Evolutionary conservation across 2,888 invertebrate species (phyloP).

Genomic region (Phortica magna): DNA sequence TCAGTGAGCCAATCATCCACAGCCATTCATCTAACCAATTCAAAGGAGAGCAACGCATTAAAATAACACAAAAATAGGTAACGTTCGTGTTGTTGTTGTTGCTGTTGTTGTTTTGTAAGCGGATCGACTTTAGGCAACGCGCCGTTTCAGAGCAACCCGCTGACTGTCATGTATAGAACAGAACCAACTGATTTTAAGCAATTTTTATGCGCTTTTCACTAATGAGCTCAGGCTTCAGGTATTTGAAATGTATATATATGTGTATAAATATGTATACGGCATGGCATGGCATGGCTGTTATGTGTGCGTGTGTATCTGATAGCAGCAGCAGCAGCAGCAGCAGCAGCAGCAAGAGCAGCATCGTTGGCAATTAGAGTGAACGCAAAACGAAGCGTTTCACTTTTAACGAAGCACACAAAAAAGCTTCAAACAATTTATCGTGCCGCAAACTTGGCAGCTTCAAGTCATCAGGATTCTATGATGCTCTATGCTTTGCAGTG

Average conservation of each 20-base stretch:
- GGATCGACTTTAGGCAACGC: no score
- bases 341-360: not conserved
- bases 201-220: slow-evolving; percentile 16
- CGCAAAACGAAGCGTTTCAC: slow-evolving; percentile 22
- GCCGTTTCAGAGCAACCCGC: no score
- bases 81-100: no score
- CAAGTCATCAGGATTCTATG: not conserved
- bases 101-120: no score
- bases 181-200: slow-evolving; percentile 7
- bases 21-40: not conserved
- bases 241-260: not conserved
- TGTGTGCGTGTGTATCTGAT: not conserved
- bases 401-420: slow-evolving; percentile 27
- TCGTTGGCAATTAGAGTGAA: slow-evolving; percentile 27
- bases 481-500: not conserved
- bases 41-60: no score
- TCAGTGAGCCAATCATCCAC: not conserved
- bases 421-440: slow-evolving; percentile 29
- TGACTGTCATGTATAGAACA: no score
- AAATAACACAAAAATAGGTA: no score
- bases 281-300: not conserved
- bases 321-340: not conserved
- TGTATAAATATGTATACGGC: not conserved
- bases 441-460: not conserved
- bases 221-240: not conserved